phyloP scores from a whole-genome alignment of 2,797 vertebrate genomes.

The Pteropus rufus region DNA sequence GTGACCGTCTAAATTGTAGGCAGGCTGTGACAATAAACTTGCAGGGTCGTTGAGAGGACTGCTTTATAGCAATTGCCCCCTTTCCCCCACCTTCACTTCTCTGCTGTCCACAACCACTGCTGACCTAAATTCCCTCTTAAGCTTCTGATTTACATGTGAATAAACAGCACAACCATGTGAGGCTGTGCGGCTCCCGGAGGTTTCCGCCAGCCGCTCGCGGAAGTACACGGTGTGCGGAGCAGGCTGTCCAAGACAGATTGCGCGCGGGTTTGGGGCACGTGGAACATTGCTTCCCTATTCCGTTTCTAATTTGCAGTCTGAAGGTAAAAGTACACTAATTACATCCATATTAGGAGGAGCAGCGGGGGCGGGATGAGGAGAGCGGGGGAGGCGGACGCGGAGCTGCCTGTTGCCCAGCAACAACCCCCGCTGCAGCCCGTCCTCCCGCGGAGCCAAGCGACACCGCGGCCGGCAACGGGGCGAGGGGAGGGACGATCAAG shows the following conservation, averaged over 20 bases:
- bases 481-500: background rate
- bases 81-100: background rate
- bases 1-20: background rate
- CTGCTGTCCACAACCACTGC: background rate
- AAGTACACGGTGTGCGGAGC: background rate
- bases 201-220: background rate
- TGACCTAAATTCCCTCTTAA: constrained; percentile 62
- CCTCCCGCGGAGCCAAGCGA: background rate
- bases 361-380: background rate
- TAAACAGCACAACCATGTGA: background rate
- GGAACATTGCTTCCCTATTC: background rate
- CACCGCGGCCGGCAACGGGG: accelerated
- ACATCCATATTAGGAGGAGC: constrained; percentile 25
- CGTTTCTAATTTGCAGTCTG: constrained; percentile 29
- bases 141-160: constrained; percentile 57
- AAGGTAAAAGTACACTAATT: constrained; percentile 50
- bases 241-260: background rate
- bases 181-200: background rate
- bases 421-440: background rate
- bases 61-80: background rate
- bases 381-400: background rate
- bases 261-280: constrained; percentile 5
- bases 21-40: too few species aligned
- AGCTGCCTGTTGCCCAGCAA: constrained; percentile 65
- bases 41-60: background rate